Percentiles rank a stretch among this genome's conserved stretches.
phyloP scores from a whole-genome alignment of 2,888 invertebrate species.

The Thyatira batis region DNA sequence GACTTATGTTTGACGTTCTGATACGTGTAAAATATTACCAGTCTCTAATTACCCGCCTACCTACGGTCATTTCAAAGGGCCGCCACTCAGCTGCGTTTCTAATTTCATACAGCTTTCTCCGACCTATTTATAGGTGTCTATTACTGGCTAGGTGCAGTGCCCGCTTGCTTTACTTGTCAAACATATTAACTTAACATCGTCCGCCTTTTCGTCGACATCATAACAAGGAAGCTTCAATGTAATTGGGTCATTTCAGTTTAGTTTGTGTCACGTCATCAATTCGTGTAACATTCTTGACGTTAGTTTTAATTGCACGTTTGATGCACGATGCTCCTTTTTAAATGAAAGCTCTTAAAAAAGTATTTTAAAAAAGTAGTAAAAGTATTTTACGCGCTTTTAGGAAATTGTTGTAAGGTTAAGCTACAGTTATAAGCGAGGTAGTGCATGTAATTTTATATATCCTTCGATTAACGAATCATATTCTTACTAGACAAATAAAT shows the following conservation, averaged over 20 bases:
- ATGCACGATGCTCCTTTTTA: conserved; percentile 22
- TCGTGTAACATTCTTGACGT: conserved; percentile 32
- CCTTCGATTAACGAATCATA: too few relatives aligned
- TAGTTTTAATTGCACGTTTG: conserved; percentile 32
- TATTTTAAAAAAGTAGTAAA: too few relatives aligned
- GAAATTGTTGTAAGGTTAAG: too few relatives aligned
- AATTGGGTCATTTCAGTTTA: conserved; percentile 52
- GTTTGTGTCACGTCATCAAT: conserved; percentile 34
- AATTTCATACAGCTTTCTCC: conserved; percentile 60
- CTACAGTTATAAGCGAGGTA: too few relatives aligned
- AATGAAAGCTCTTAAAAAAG: conserved; percentile 12
- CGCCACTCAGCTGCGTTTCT: conserved; percentile 39
- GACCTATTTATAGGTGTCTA: conserved; percentile 62
- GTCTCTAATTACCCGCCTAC: conserved; percentile 5
- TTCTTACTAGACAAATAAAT: too few relatives aligned
- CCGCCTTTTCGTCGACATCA: conserved; percentile 9
- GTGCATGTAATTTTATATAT: too few relatives aligned
- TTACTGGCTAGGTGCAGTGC: conserved; percentile 47
- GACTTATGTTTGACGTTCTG: neutral
- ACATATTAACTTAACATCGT: conserved; percentile 8
- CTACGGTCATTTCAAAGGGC: conserved; percentile 35
- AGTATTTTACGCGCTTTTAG: too few relatives aligned
- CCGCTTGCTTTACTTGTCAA: conserved; percentile 24
- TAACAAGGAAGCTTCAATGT: conserved; percentile 37
- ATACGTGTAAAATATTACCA: neutral